A percentile compares a stretch with the other conserved stretches of the same genome.
Evolutionary conservation across 2,797 vertebrate genomes (phyloP).

Genomic region (Limnodromus scolopaceus): DNA sequence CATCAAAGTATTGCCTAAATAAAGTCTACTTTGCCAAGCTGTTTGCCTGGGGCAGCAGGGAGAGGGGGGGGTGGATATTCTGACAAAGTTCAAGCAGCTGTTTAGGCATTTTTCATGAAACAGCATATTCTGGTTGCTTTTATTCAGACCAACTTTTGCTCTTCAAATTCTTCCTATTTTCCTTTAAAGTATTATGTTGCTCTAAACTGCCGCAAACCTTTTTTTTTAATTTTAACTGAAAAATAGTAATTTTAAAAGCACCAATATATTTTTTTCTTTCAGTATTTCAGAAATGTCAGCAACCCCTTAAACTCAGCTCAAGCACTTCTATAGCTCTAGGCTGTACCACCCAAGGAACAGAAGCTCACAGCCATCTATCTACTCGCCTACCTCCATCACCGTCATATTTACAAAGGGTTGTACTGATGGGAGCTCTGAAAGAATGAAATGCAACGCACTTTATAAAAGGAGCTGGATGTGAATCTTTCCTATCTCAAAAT

Average conservation of each 20-base stretch:
- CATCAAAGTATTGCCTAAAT: constrained; percentile 19
- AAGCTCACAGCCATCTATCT: neutral
- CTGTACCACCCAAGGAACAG: constrained; percentile 15
- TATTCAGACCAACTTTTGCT: neutral
- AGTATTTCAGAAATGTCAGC: constrained; percentile 9
- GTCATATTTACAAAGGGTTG: neutral
- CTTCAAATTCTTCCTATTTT: neutral
- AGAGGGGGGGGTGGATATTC: neutral
- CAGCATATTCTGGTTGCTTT: constrained; percentile 5
- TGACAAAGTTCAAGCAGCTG: neutral
- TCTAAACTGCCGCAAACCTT: neutral
- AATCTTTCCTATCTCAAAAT: constrained; percentile 41
- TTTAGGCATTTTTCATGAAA: constrained; percentile 12
- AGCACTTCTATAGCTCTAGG: neutral
- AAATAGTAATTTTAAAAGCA: constrained; percentile 9
- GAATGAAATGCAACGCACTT: neutral
- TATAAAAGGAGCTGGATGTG: constrained; percentile 31
- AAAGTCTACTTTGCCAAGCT: neutral
- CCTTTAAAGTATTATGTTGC: neutral
- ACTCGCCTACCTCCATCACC: neutral
- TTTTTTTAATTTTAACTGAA: neutral
- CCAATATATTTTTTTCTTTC: neutral
- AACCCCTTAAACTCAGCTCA: neutral
- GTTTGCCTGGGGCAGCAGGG: neutral
- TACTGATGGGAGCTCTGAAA: neutral